phyloP scores from a whole-genome alignment of 2,888 invertebrate genomes.

The Cephus pulcher region DNA sequence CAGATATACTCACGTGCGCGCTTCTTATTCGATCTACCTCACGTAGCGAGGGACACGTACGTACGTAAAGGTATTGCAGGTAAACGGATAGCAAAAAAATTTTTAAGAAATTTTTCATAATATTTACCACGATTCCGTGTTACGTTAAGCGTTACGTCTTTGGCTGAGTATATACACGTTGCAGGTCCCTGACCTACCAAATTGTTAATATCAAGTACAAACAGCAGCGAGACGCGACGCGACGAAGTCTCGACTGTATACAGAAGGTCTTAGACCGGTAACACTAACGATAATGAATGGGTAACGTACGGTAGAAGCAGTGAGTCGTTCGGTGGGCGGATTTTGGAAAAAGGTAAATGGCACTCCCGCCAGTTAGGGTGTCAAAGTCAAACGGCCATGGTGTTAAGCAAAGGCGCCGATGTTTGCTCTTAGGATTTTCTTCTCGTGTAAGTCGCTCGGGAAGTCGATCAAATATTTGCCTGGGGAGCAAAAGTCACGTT shows the following conservation, averaged over 20 bases:
- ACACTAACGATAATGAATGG: background rate
- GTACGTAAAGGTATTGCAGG: background rate
- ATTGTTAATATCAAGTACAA: background rate
- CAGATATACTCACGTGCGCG: background rate
- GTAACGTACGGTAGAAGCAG: background rate
- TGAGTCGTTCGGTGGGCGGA: background rate
- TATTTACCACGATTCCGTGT: background rate
- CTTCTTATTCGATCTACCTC: background rate
- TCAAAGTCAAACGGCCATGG: background rate
- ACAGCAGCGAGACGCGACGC: background rate
- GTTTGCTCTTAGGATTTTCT: constrained; percentile 1
- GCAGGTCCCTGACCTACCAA: background rate
- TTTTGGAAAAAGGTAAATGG: background rate
- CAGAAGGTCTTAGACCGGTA: background rate
- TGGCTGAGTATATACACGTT: background rate
- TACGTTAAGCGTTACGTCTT: background rate
- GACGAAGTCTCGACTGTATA: background rate
- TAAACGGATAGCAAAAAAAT: no score
- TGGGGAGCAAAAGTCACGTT: background rate
- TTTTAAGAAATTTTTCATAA: background rate
- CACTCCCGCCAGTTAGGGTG: background rate
- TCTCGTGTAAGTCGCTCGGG: constrained; percentile 2
- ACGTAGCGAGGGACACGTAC: background rate
- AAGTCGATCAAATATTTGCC: background rate
- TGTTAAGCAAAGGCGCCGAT: constrained; percentile 1